Base-by-base conservation (phyloP, 2,113 vertebrate genomes). In the Plecotus auritus region DNA sequence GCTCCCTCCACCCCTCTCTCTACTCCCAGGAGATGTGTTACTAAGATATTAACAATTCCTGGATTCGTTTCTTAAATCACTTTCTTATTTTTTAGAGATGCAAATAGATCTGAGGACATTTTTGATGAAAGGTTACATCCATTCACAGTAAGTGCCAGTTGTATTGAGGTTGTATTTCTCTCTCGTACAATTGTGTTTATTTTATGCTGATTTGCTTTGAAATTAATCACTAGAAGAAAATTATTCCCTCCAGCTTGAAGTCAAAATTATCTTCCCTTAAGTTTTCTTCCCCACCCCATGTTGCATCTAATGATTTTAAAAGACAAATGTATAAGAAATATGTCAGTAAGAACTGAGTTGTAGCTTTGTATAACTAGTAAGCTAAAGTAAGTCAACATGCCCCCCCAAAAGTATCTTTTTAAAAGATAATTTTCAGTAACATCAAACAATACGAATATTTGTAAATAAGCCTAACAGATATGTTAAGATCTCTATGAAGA, bases 41-140 rank as follows among this genome's bases (percentile, higher is more conserved):
- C 9, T 95, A 64, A 72, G 94, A 88, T 94, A 37, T 7, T 91
- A 94, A 32, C n/a, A 77, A 90, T 92, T 64, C 93, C 56, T 78
- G 5, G 92, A 37, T 94, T 96, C 5, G 17, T 37, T 81, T 95
- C 86, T 85, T 97, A 97, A 18, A 49, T 87, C 35, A 82, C 2
- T 18, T 95, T 97, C 88, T 96, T 98, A 26, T 97, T 96, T 98
- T 98, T 22, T 90, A 99, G 99, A 98, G 98, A 99, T 97, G 98
- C 98, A 11, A 98, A 98, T 97, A 98, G 98, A 98, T 99, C 98
- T 47, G 96, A 99, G 98, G 98, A 99, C 98, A 99, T 99, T 98
- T 99, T 99, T 98, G 98, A 99, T 98, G 99, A 99, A 98, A 98
- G 98, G 97, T 98, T 98, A 92, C 99, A 99, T 98, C 98, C 99